These are phyloP conservation scores for Aphyosemion australe DNA, from an alignment of 2,113 vertebrate genomes.

Conservation along the genomic window DNA sequence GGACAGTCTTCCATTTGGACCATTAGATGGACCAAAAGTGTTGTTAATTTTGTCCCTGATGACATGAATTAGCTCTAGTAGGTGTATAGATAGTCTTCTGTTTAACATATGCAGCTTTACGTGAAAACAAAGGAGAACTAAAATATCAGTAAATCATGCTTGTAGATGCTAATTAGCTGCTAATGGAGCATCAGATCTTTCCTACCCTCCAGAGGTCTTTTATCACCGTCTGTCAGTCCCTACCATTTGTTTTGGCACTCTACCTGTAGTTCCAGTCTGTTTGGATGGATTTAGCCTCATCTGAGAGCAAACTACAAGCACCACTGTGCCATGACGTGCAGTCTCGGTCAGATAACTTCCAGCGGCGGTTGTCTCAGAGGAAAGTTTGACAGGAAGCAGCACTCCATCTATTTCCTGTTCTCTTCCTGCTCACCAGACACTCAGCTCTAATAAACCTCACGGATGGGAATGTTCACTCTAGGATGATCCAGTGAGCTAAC, in stretches of 20 bases:
- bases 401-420: constrained; percentile 60
- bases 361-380: constrained; percentile 46
- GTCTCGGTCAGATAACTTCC: constrained; percentile 54
- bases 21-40: no score
- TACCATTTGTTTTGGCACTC: constrained; percentile 33
- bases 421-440: constrained; percentile 14
- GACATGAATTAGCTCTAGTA: no score
- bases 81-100: no score
- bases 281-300: constrained; percentile 25
- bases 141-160: not conserved
- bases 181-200: not conserved
- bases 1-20: no score
- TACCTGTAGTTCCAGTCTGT: constrained; percentile 34
- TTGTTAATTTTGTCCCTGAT: no score
- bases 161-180: not conserved
- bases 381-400: constrained; percentile 62
- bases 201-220: constrained; percentile 17
- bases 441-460: constrained; percentile 28
- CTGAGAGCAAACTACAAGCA: constrained; percentile 26
- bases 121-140: not conserved
- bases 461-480: not conserved
- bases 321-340: constrained; percentile 3
- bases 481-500: constrained; percentile 6
- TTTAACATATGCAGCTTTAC: not conserved
- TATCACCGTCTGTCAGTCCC: constrained; percentile 35